Evolutionary conservation across 2,113 vertebrate species (phyloP).

Genomic region (Sphyrna mokarran): DNA sequence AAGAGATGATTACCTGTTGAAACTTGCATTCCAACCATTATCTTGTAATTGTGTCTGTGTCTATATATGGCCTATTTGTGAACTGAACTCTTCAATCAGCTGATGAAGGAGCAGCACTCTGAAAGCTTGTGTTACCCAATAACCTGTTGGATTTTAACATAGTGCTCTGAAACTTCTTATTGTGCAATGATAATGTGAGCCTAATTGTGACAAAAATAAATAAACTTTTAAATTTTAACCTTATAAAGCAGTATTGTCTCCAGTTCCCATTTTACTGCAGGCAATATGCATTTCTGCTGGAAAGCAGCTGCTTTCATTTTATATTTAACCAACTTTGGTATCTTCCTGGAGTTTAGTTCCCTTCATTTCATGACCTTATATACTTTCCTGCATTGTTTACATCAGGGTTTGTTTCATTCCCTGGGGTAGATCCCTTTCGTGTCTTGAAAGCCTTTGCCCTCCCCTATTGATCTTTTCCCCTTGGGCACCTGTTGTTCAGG

Average conservation of each 20-base stretch:
- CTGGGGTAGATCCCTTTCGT: not conserved
- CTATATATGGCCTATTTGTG: too few relatives aligned
- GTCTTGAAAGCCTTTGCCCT: not conserved
- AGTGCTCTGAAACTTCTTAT: too few relatives aligned
- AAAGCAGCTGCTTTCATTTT: not conserved
- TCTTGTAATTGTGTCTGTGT: too few relatives aligned
- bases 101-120: too few relatives aligned
- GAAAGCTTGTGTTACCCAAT: too few relatives aligned
- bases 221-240: too few relatives aligned
- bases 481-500: not conserved
- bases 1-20: too few relatives aligned
- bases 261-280: not conserved
- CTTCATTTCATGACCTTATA: not conserved
- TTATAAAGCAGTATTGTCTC: not conserved
- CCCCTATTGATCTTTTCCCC: not conserved
- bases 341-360: not conserved
- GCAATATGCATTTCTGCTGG: not conserved
- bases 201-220: too few relatives aligned
- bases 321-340: not conserved
- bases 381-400: not conserved
- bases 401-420: not conserved
- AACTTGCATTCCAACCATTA: too few relatives aligned
- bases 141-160: too few relatives aligned
- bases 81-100: too few relatives aligned
- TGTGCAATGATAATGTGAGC: too few relatives aligned